phyloP scores from a whole-genome alignment of 64 coral and sea anemone genomes.

The Hydrozoanthus tunicans region DNA sequence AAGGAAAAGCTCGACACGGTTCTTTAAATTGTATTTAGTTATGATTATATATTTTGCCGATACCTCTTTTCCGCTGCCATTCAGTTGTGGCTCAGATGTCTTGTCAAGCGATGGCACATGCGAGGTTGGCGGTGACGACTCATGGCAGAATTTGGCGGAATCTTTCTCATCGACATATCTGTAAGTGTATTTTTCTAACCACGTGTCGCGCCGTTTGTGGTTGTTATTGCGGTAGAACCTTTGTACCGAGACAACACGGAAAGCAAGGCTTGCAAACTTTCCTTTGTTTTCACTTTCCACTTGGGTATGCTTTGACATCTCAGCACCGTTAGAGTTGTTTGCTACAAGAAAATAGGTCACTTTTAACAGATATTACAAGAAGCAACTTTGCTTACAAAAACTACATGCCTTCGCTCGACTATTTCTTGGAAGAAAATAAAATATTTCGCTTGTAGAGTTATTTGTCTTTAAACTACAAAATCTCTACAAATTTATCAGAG shows the following conservation, averaged over 20 bases:
- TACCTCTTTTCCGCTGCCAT: not conserved
- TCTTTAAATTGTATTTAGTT: too few species aligned
- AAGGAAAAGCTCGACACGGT: too few species aligned
- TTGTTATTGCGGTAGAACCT: slow-evolving; percentile 70
- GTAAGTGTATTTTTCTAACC: slow-evolving; percentile 89
- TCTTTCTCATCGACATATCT: slow-evolving; percentile 30
- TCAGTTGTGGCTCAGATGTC: not conserved
- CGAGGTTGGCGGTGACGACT: not conserved
- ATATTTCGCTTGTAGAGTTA: too few species aligned
- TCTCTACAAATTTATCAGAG: too few species aligned
- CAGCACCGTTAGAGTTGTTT: not conserved
- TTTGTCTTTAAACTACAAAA: too few species aligned
- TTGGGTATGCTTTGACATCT: not conserved
- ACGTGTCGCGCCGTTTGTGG: slow-evolving; percentile 72
- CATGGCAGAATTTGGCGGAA: not conserved
- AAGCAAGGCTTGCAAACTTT: slow-evolving; percentile 64
- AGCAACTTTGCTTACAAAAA: too few species aligned
- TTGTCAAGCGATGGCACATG: not conserved
- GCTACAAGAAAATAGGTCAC: not conserved
- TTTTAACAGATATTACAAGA: too few species aligned
- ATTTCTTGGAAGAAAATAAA: too few species aligned
- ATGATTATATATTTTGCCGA: not conserved
- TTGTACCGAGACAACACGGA: slow-evolving; percentile 74
- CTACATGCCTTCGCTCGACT: too few species aligned
- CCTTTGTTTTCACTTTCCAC: slow-evolving; percentile 9